Base-by-base conservation (phyloP, 64 coral and sea anemone species). In the Stichodactyla helianthus region DNA sequence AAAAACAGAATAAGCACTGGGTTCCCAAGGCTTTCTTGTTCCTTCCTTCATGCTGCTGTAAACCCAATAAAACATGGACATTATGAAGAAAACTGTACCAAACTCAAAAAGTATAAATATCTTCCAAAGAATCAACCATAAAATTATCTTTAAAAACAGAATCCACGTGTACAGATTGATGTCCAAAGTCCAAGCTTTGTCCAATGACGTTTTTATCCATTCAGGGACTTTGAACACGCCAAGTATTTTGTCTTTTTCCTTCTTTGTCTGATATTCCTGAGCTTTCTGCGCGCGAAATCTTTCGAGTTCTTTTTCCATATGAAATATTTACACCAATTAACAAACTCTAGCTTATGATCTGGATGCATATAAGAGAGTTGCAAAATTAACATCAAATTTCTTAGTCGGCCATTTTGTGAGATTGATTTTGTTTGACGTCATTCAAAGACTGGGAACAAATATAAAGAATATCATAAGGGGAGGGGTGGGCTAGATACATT, bases 1-100 rank as follows among this genome's bases (percentile, higher is more conserved):
- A 26, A 99, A 99, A 23, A 99, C 97, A 44, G 97, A 99, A 35
- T 99, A 99, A 26, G 96, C 93, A 83, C 96, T 99, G 0, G 93
- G 96, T 50, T 99, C 96, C 96, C 96, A 99, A 2, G 93, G 79
- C 14, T 85, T 89, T 26, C 97, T 89, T 19, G 90, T 93, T 6
- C 93, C 93, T 16, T 53, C 87, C 65, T 83, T 89, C 97, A 99
- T 99, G 15, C 93, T 99, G 13, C 27, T 71, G 26, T 99, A 99
- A 4, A 99, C 67, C 90, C 93, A 99, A 23, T 95, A 99, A 87
- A 99, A 99, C 88, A 99, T 87, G 5, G 97, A 99, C 0, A 99
- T 18, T 27, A 99, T 76, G 17, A 99, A 88, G 83, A 90, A 99
- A 31, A 92, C 97, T 19, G 93, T 93, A 59, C 97, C 97, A 93